Conservation (phyloP, 2,888 invertebrate genomes). For the Dusona sp. region DNA sequence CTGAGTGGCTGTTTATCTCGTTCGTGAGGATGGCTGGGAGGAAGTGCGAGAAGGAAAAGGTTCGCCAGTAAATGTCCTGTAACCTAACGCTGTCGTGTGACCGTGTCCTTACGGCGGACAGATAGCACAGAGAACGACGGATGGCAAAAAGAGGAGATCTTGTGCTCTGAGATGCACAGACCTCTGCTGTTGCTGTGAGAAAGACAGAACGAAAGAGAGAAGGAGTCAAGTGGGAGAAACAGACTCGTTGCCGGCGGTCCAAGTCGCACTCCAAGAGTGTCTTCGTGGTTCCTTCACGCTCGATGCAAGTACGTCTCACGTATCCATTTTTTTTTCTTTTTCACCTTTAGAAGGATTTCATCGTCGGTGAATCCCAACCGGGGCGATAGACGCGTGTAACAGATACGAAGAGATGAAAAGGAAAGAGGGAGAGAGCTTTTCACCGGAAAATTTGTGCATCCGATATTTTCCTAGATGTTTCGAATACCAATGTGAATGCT, state of each 20-base stretch:
- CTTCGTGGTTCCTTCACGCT: slow-evolving; percentile 59
- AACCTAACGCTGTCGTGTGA: slow-evolving; percentile 78
- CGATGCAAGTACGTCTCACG: slow-evolving; percentile 49
- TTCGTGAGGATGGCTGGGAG: slow-evolving; percentile 22
- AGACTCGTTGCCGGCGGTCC: slow-evolving; percentile 54
- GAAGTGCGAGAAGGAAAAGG: slow-evolving; percentile 34
- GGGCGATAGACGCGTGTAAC: slow-evolving; percentile 57
- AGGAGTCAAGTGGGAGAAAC: slow-evolving; percentile 44
- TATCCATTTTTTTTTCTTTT: slow-evolving; percentile 33
- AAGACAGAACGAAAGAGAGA: slow-evolving; percentile 9
- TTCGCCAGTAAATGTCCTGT: slow-evolving; percentile 79
- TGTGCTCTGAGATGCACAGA: slow-evolving; percentile 45
- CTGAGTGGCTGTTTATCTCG: slow-evolving; percentile 76
- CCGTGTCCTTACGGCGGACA: slow-evolving; percentile 74
- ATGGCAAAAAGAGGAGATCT: slow-evolving; percentile 60
- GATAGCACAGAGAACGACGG: slow-evolving; percentile 72
- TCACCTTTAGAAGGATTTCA: slow-evolving; percentile 47
- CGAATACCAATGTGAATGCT: slow-evolving; percentile 49
- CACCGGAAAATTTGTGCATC: slow-evolving; percentile 60
- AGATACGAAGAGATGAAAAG: slow-evolving; percentile 39
- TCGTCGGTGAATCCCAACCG: slow-evolving; percentile 54
- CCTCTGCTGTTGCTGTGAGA: slow-evolving; percentile 22
- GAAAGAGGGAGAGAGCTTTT: slow-evolving; percentile 33
- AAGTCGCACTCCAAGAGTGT: slow-evolving; percentile 41
- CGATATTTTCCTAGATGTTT: slow-evolving; percentile 53